Base-by-base conservation (phyloP, 1,140 invertebrate genomes). In the Conus betulinus region DNA sequence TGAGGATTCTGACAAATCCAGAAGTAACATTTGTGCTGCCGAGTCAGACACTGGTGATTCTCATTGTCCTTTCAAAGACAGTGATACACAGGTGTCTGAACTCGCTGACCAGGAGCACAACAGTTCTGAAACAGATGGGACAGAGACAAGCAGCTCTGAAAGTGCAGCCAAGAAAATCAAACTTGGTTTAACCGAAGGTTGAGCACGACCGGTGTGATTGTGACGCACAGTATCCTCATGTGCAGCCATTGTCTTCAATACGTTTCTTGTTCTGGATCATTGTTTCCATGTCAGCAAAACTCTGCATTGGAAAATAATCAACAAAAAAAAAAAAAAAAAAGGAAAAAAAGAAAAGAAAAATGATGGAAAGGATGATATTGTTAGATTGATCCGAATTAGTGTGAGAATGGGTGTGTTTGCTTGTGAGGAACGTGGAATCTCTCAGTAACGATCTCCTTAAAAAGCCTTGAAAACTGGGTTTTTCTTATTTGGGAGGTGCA, bases 111-210 rank as follows among this genome's bases (percentile, higher is more conserved):
- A 60, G 57, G 57, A 11, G 57, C 15, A 15, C 57, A 60, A 15
- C 15, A 11, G 13, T 71, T 71, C 67, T 71, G 20, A 71, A 20
- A 71, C 11, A 20, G 20, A 71, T 7, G 20, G 11, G 6, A 23
- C 17, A 20, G 67, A 71, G 0, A 23, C 67, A 13, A 20, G 20
- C 67, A 23, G 15, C 67, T 71, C 67, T 71, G 67, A n/a, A 20
- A 71, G 67, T 10, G 67, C 67, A 71, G 67, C 67, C 67, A 71
- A 71, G 67, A 71, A 71, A 71, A 71, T 71, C 67, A 71, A 23
- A 71, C 67, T 71, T 13, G 67, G 20, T 71, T 20, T 20, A 7
- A 17, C 67, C 10, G 67, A 71, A 17, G 11, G 6, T 20, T 20
- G 17, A 11, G 20, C 67, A 23, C 20, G 67, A 71, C 15, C 57